Base-by-base conservation (phyloP, 2,888 invertebrate genomes). In the Orthonychiurus folsomi region DNA sequence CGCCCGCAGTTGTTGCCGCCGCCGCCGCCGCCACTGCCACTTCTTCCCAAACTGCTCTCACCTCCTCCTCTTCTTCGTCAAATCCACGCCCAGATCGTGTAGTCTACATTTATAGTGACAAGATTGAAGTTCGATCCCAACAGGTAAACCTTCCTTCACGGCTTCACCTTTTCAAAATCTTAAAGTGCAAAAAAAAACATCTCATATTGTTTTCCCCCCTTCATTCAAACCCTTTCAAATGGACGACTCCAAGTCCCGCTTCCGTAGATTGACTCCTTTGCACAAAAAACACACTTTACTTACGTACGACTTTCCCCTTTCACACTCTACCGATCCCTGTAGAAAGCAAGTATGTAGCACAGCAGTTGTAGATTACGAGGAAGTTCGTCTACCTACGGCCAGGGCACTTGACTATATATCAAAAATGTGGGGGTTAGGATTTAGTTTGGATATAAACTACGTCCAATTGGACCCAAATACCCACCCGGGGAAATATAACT, bases 31-130 rank as follows among this genome's bases (percentile, higher is more conserved):
- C 69, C 65, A 63, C 67, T 28, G 63, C 68, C 59, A 61, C 67
- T 62, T 67, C 72, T 66, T 65, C 65, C 57, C 61, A 64, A 61
- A 56, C 68, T 65, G 67, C 69, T 67, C 62, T 68, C 63, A 67
- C 68, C 37, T 62, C 69, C 60, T 64, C 70, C 56, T 60, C 67
- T 62, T 50, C 67, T 48, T n/a, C n/a, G n/a, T 56, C 28, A 15
- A 15, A 9, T 27, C 3, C 53, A 25, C n/a, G n/a, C n/a, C 12
- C 50, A 58, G 79, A 79, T 76, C 79, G 79, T 75, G 78, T 80
- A 76, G 79, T 80, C 77, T 79, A 79, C 75, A 78, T 80, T 73
- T 80, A 79, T 75, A 78, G 78, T 75, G 80, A 80, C 76, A 80
- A 80, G 78, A 79, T 80, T 74, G 78, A 79, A 79, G 79, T 79